These are phyloP conservation scores for Brenthis daphne DNA, from an alignment of 2,888 invertebrate species.

Conservation along the genomic window DNA sequence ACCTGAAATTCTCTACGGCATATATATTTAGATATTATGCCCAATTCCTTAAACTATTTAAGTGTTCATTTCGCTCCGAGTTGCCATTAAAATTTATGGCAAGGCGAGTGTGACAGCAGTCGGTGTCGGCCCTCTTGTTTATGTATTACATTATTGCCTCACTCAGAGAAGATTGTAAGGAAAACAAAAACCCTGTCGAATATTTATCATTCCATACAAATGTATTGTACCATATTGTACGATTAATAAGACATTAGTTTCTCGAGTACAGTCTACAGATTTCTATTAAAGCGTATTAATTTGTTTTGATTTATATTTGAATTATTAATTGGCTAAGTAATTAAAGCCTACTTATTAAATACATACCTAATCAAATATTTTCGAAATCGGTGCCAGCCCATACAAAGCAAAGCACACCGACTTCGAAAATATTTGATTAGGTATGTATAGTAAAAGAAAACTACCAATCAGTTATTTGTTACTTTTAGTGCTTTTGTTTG, in stretches of 20 bases:
- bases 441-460: too few species aligned
- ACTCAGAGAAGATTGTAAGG: slow-evolving; percentile 68
- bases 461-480: too few species aligned
- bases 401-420: too few species aligned
- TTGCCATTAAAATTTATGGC: slow-evolving; percentile 35
- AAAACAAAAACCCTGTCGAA: slow-evolving; percentile 68
- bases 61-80: slow-evolving; percentile 32
- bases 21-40: slow-evolving; percentile 23
- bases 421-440: too few species aligned
- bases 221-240: slow-evolving; percentile 13
- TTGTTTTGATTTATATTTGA: too few species aligned
- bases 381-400: too few species aligned
- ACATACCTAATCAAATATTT: too few species aligned
- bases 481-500: too few species aligned
- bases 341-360: too few species aligned
- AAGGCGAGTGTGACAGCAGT: slow-evolving; percentile 42
- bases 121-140: slow-evolving; percentile 58
- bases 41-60: slow-evolving; percentile 34
- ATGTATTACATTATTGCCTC: slow-evolving; percentile 75
- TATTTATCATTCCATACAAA: slow-evolving; percentile 52
- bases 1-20: background rate
- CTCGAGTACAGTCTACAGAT: background rate
- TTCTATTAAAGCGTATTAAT: too few species aligned
- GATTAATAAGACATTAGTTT: slow-evolving; percentile 13
- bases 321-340: too few species aligned